A percentile compares a stretch with the other conserved stretches of the same genome.
Conservation (phyloP, 2,797 vertebrate genomes). For the Emydoidea blandingii region DNA sequence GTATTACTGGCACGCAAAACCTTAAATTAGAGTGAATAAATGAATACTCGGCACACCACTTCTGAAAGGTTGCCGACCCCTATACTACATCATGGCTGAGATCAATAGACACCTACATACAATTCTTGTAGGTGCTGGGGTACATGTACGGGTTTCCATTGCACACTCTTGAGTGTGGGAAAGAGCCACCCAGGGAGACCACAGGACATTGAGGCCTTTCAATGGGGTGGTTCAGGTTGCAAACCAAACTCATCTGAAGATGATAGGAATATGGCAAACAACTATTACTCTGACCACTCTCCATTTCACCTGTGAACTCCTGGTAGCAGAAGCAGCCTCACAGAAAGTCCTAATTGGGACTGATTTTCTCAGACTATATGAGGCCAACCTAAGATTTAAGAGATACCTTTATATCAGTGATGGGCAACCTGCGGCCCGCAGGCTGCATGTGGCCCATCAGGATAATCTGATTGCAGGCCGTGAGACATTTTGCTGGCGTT, state of each 20-base stretch:
- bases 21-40: too few species aligned
- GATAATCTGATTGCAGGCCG: too few species aligned
- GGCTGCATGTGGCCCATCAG: too few species aligned
- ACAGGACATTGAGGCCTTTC: conserved; percentile 41
- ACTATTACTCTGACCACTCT: not conserved
- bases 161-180: conserved; percentile 33
- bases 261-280: conserved; percentile 59
- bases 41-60: too few species aligned
- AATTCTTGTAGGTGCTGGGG: conserved; percentile 66
- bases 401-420: not conserved
- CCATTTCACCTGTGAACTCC: not conserved
- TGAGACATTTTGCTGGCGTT: too few species aligned
- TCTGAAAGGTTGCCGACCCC: too few species aligned
- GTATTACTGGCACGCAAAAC: too few species aligned
- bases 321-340: rapidly evolving
- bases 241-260: conserved; percentile 60
- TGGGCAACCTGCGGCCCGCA: too few species aligned
- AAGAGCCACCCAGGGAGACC: conserved; percentile 51
- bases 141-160: conserved; percentile 42
- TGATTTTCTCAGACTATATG: not conserved
- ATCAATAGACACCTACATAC: conserved; percentile 42
- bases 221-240: conserved; percentile 55
- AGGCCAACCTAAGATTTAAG: not conserved
- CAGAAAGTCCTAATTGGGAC: not conserved
- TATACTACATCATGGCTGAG: conserved; percentile 66